These are phyloP conservation scores for Hydrotaea diabolus DNA, from an alignment of 2,888 invertebrate genomes.

Conservation along the genomic window DNA sequence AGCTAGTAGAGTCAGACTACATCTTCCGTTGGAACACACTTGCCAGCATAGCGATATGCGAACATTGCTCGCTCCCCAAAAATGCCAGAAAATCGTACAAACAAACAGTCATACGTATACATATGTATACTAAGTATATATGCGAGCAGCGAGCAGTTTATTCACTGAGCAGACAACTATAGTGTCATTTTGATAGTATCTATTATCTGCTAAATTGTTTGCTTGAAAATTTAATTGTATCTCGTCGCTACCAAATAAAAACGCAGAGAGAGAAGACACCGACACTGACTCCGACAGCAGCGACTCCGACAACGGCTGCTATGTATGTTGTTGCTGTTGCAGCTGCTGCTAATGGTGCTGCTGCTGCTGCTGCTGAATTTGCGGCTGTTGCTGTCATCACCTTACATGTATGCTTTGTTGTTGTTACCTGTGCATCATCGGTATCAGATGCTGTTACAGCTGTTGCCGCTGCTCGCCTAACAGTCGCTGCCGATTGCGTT, in stretches of 20 bases:
- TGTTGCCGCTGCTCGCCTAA: slow-evolving; percentile 49
- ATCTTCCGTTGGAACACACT: neutral
- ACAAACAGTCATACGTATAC: neutral
- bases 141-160: neutral
- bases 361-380: neutral
- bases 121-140: neutral
- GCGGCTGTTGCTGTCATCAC: slow-evolving; percentile 44
- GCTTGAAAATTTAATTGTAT: slow-evolving; percentile 69
- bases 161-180: slow-evolving; percentile 37
- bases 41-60: neutral
- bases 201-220: slow-evolving; percentile 69
- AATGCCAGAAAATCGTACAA: slow-evolving; percentile 17
- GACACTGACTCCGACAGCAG: slow-evolving; percentile 23
- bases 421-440: slow-evolving; percentile 54
- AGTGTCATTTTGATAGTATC: slow-evolving; percentile 55
- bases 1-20: neutral
- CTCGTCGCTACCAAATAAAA: slow-evolving; percentile 50
- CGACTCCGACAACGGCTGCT: too few species aligned
- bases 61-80: slow-evolving; percentile 30
- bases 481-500: slow-evolving; percentile 61
- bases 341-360: neutral
- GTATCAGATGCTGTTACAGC: slow-evolving; percentile 40
- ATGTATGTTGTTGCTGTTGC: neutral
- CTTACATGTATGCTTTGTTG: slow-evolving; percentile 42
- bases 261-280: slow-evolving; percentile 22